phyloP scores from a whole-genome alignment of 2,113 vertebrate species.

The Thunnus maccoyii region DNA sequence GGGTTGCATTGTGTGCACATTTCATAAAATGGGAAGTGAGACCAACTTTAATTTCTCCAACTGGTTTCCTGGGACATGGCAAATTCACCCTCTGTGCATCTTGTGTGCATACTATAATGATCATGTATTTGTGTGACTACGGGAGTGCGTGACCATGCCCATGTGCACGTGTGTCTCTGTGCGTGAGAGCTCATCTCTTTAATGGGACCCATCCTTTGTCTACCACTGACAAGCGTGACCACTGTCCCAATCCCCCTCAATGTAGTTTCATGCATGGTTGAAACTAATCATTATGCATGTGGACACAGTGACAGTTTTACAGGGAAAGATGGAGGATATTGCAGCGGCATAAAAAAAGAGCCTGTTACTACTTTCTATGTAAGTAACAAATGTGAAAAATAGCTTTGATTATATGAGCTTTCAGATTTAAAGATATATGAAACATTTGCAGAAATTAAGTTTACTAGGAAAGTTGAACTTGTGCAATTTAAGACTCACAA shows the following conservation, averaged over 20 bases:
- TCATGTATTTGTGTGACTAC: slow-evolving; percentile 18
- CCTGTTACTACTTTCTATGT: slow-evolving; percentile 20
- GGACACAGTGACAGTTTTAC: slow-evolving; percentile 66
- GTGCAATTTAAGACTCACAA: not conserved
- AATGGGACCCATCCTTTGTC: slow-evolving; percentile 77
- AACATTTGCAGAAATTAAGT: not conserved
- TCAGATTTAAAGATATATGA: not conserved
- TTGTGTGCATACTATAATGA: not conserved
- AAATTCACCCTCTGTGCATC: not conserved
- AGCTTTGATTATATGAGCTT: not conserved
- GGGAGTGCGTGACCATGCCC: slow-evolving; percentile 34
- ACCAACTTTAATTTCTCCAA: not conserved
- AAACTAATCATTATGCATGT: slow-evolving; percentile 77
- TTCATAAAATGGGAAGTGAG: slow-evolving; percentile 1
- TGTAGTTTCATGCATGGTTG: slow-evolving; percentile 81
- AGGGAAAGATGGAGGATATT: slow-evolving; percentile 52
- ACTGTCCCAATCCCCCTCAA: slow-evolving; percentile 69
- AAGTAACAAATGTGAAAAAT: slow-evolving; percentile 31
- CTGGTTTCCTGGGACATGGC: slow-evolving; percentile 2
- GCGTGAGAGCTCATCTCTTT: slow-evolving; percentile 69
- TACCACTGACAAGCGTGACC: slow-evolving; percentile 74
- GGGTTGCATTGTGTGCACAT: not conserved
- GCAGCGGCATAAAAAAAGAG: slow-evolving; percentile 16
- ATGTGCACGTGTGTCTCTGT: slow-evolving; percentile 13
- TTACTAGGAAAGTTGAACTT: not conserved